Evolutionary conservation across 2,888 invertebrate genomes (phyloP), one percentile per base, ranked within the genome.

Genomic region (Morpho deidamia): DNA sequence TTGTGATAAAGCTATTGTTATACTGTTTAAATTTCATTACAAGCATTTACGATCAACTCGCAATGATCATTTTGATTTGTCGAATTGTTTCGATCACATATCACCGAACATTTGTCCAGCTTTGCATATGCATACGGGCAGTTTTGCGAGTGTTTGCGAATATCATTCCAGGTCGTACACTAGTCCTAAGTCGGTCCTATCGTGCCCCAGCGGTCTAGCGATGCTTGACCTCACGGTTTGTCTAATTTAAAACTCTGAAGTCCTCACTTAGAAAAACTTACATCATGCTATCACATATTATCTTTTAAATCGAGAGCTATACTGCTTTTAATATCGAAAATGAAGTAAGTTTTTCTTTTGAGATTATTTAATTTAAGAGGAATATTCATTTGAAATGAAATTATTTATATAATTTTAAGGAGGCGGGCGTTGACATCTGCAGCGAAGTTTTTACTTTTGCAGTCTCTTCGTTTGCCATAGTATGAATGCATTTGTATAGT

Each of bases 211-310:
- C 73, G 82, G 81, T 81, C 80, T 77, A 77, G 74, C 78, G 77
- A 78, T 74, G 78, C 79, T 79, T 84, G 83, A 82, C 79, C 82
- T 75, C 72, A 77, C 74, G 84, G 84, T 85, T 84, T 84, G 85
- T 85, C 79, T 71, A 70, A 72, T 79, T 80, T 76, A 69, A 63
- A 61, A 64, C 72, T 76, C 62, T 69, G 62, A 62, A 66, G 65
- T 68, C 63, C 68, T 62, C 56, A 64, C 56, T 56, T 66, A 61
- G 64, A 60, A 59, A 57, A 67, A 72, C 61, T 70, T 69, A 64
- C 62, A 66, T 62, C 48, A 59, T 65, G 10, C 35, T 41, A 14
- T 23, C 23, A 23, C 23, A 12, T 32, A 40, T 11, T 38, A 23
- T 9, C 32, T 32, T 43, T 44, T 11, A 32, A 42, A 23, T 23